Percentiles rank a stretch among this genome's conserved stretches.
These are phyloP conservation scores for Autographa pulchrina DNA, from an alignment of 2,888 invertebrate species.

Conservation along the genomic window DNA sequence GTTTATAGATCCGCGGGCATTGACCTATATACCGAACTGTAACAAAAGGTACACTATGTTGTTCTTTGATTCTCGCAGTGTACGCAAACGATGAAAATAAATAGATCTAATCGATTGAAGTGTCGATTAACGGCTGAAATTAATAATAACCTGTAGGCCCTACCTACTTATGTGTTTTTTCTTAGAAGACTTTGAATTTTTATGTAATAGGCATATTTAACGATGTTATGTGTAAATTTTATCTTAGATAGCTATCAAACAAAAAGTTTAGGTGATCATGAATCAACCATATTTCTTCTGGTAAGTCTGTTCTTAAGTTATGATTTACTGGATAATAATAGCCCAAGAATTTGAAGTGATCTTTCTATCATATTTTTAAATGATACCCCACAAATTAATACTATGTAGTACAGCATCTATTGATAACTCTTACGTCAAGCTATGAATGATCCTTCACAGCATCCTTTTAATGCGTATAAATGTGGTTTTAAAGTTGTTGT, in stretches of 20 bases:
- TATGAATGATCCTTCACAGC: background rate
- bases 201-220: no score
- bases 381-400: no score
- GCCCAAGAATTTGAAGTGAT: no score
- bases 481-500: slow-evolving; percentile 30
- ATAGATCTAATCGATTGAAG: slow-evolving; percentile 22
- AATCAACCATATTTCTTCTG: no score
- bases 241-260: no score
- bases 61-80: slow-evolving; percentile 25
- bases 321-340: no score
- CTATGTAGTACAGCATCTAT: background rate
- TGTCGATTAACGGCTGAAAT: slow-evolving; percentile 8
- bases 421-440: background rate
- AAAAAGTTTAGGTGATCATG: no score
- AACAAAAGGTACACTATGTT: slow-evolving; percentile 27
- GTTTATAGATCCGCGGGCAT: slow-evolving; percentile 35
- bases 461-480: slow-evolving; percentile 21
- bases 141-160: background rate
- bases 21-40: slow-evolving; percentile 39
- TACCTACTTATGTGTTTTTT: no score
- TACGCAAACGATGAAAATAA: slow-evolving; percentile 19
- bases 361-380: no score
- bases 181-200: no score
- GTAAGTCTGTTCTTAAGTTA: no score
- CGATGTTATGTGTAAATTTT: no score